These are phyloP conservation scores for Actinia equina DNA, from an alignment of 64 coral and sea anemone species.

Conservation along the genomic window DNA sequence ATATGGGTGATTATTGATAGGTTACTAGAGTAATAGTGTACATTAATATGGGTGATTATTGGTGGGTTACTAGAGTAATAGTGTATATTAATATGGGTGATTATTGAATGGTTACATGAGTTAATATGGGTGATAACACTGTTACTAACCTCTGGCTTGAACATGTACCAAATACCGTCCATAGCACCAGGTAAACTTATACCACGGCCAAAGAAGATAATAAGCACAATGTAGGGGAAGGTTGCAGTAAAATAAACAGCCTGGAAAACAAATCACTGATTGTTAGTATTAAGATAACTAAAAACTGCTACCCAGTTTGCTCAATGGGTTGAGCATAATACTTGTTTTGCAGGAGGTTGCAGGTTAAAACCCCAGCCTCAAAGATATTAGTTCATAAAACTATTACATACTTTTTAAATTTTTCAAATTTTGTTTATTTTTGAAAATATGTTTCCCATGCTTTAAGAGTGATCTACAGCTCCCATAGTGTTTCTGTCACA, in stretches of 20 bases:
- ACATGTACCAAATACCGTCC: slow-evolving; percentile 80
- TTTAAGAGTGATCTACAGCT: no score
- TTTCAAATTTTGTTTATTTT: no score
- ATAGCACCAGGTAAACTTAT: slow-evolving; percentile 69
- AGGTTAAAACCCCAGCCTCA: no score
- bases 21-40: no score
- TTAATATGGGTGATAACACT: no score
- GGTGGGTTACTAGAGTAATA: no score
- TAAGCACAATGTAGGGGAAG: slow-evolving; percentile 86
- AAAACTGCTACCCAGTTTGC: not conserved
- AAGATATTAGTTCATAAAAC: no score
- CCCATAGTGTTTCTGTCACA: no score
- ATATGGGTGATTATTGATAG: not conserved
- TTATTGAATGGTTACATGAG: no score
- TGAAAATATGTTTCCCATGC: no score
- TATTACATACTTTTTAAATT: no score
- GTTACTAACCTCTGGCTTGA: slow-evolving; percentile 67
- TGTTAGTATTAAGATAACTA: not conserved
- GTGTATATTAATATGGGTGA: no score
- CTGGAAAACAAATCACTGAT: slow-evolving; percentile 22
- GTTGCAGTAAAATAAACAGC: slow-evolving; percentile 94
- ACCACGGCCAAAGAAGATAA: slow-evolving; percentile 90
- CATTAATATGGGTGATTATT: not conserved
- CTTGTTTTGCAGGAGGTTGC: not conserved
- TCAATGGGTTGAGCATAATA: not conserved